Evolutionary conservation across 2,113 vertebrate species (phyloP).

Genomic region (Tyrannus savana): DNA sequence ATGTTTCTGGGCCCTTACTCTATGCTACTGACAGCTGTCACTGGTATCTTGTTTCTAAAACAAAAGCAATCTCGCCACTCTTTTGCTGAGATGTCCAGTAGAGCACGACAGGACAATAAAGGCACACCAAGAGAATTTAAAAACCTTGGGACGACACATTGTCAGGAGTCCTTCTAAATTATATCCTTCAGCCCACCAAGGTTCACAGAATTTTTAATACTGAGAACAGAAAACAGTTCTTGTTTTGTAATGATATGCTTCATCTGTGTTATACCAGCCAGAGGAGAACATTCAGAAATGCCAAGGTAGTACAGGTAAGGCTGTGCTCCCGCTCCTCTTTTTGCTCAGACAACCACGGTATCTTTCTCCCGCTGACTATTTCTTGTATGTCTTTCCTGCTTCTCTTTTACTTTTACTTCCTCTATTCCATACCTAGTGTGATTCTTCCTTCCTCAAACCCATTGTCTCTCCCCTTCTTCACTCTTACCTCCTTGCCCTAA

Average conservation of each 20-base stretch:
- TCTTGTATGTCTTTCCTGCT: not conserved
- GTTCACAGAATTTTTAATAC: not conserved
- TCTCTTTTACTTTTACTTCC: not conserved
- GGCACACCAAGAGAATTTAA: not conserved
- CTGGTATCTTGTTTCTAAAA: not conserved
- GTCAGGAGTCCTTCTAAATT: not conserved
- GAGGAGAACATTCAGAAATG: not conserved
- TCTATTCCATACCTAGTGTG: not conserved
- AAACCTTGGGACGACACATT: not conserved
- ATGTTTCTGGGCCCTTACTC: not conserved
- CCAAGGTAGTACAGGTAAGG: not conserved
- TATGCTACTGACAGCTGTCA: not conserved
- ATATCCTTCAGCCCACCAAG: not conserved
- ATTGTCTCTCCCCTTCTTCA: not conserved
- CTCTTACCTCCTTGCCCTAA: not conserved
- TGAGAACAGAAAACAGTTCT: not conserved
- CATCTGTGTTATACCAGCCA: accelerated
- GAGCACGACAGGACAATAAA: not conserved
- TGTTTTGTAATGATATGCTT: not conserved
- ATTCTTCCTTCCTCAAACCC: not conserved
- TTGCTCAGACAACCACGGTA: not conserved
- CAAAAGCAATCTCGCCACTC: not conserved
- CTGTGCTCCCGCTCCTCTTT: not conserved
- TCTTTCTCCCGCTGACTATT: not conserved
- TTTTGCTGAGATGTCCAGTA: not conserved